These are phyloP conservation scores for Hoplodrina blanda DNA, from an alignment of 2,888 invertebrate species.

Conservation along the genomic window DNA sequence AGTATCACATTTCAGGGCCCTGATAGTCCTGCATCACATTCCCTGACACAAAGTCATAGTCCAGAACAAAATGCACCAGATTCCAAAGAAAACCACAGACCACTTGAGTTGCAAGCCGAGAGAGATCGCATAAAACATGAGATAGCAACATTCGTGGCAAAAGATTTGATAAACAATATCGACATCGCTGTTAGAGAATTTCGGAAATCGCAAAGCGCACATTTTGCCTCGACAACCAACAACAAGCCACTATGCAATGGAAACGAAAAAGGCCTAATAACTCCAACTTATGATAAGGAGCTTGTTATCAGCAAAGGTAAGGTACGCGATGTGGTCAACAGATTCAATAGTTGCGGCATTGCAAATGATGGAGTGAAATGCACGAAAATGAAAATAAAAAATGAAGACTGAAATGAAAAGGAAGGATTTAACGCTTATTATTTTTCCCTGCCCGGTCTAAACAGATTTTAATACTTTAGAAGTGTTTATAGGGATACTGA, in stretches of 20 bases:
- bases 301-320: conserved; percentile 87
- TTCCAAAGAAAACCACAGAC: conserved; percentile 73
- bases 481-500: conserved; percentile 60
- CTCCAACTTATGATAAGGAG: conserved; percentile 86
- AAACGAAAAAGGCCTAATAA: conserved; percentile 79
- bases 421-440: conserved; percentile 42
- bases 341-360: conserved; percentile 81
- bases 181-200: conserved; percentile 85
- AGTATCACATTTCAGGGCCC: conserved; percentile 88
- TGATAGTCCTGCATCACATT: conserved; percentile 86
- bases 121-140: conserved; percentile 86
- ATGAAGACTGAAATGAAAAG: conserved; percentile 73
- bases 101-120: conserved; percentile 80
- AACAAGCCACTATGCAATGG: conserved; percentile 76
- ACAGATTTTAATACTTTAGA: conserved; percentile 63
- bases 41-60: conserved; percentile 82
- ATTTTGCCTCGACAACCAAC: conserved; percentile 70
- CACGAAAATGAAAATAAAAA: conserved; percentile 73
- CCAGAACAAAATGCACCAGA: conserved; percentile 76
- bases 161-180: conserved; percentile 86
- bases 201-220: conserved; percentile 83
- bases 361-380: conserved; percentile 66
- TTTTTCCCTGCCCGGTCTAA: conserved; percentile 72
- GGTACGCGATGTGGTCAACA: conserved; percentile 87
- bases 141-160: conserved; percentile 87